Base-by-base conservation (phyloP, 1,140 invertebrate species). In the Zaprionus capensis region DNA sequence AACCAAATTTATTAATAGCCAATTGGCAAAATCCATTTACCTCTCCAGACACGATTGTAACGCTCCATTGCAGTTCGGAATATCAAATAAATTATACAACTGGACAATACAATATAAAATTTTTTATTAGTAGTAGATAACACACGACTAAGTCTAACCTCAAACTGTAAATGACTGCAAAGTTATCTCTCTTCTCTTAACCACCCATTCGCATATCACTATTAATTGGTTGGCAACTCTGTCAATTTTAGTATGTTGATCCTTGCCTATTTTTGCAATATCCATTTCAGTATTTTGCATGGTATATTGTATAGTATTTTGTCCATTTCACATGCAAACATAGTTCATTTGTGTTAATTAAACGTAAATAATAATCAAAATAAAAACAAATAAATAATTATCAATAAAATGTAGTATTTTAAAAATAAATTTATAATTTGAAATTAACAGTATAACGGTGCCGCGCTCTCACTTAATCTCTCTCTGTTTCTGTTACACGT, bases 31-130 rank as follows among this genome's bases (percentile, higher is more conserved):
- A 46, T 46, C 2, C n/a, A 17, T 24, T 51, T 51, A 51, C 46
- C 46, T 51, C 46, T 51, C 46, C 46, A 51, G 46, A 20, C 46
- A 51, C 46, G 46, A 51, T 51, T 51, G 4, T 51, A 51, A 51
- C 46, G 46, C 46, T 51, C 46, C 46, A 51, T 51, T 51, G 20
- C 46, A 51, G 46, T 24, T 51, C 0, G 20, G 46, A 51, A 51
- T 51, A 12, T 24, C 22, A 12, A 51, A 9, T 3, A 4, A n/a
- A 17, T 20, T 49, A 0, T 1, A 14, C 46, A 15, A 17, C 12
- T 49, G 7, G 20, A 14, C 46, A 51, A 51, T 7, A 24, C 22
- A 17, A 22, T 22, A 51, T 51, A 14, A 51, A 9, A 51, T 5
- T 20, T 17, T 11, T 20, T 22, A 7, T n/a, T 22, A 24, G 12